These are phyloP conservation scores for Rhagium mordax DNA, from an alignment of 2,888 invertebrate species.

Conservation along the genomic window DNA sequence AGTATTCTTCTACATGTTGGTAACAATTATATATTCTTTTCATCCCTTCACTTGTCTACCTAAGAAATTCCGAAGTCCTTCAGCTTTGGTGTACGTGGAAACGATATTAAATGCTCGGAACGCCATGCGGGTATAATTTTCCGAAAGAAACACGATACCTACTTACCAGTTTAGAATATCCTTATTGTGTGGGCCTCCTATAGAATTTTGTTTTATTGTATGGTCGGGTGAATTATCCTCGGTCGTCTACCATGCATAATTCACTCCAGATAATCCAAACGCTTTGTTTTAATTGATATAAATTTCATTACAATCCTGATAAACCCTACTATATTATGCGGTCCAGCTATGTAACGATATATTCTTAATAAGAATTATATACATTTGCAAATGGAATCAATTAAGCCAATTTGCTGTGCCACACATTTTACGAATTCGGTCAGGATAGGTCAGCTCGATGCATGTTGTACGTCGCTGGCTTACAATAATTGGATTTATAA, in stretches of 20 bases:
- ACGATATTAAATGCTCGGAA: conserved; percentile 33
- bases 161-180: conserved; percentile 26
- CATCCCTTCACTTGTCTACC: conserved; percentile 49
- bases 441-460: conserved; percentile 11
- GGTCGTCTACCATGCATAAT: conserved; percentile 10
- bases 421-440: conserved; percentile 26
- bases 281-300: conserved; percentile 35
- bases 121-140: conserved; percentile 37
- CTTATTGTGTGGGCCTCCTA: conserved; percentile 4
- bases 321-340: conserved; percentile 14
- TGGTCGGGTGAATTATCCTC: conserved; percentile 2
- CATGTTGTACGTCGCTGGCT: conserved; percentile 1
- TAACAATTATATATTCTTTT: conserved; percentile 57
- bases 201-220: conserved; percentile 12
- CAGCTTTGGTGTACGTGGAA: conserved; percentile 49
- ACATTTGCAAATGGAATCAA: conserved; percentile 20
- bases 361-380: conserved; percentile 15
- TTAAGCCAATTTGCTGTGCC: conserved; percentile 30
- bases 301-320: conserved; percentile 25
- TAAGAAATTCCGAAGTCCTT: conserved; percentile 51
- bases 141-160: conserved; percentile 34
- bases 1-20: conserved; percentile 49
- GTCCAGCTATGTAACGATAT: neutral
- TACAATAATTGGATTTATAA: conserved; percentile 21
- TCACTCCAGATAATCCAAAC: conserved; percentile 22